Percentiles rank a stretch among this genome's conserved stretches.
These are phyloP conservation scores for Hydra vulgaris DNA, from an alignment of 30 jellyfish, hydroid and myxozoan genomes.

Conservation along the genomic window DNA sequence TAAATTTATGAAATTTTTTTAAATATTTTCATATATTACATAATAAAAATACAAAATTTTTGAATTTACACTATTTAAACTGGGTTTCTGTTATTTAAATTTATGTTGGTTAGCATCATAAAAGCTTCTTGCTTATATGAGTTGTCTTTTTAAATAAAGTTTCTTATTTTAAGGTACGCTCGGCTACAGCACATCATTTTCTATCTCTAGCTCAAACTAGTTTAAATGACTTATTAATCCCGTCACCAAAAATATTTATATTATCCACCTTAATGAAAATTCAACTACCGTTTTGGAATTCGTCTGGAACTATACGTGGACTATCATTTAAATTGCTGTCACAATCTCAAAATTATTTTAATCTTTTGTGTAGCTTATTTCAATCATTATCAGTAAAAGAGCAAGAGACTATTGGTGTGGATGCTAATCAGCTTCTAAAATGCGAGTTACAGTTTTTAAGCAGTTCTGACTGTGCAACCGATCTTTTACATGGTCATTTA, in stretches of 20 bases:
- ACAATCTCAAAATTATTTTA: slow-evolving; percentile 74
- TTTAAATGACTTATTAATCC: slow-evolving; percentile 33
- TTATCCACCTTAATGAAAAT: slow-evolving; percentile 57
- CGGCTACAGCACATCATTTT: slow-evolving; percentile 56
- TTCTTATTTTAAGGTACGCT: slow-evolving; percentile 56
- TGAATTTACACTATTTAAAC: too few species aligned
- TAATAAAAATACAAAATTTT: too few species aligned
- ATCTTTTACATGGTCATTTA: slow-evolving; percentile 60
- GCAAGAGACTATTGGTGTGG: slow-evolving; percentile 41
- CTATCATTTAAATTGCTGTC: slow-evolving; percentile 21
- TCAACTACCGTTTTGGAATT: slow-evolving; percentile 79
- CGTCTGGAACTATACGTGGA: slow-evolving; percentile 59
- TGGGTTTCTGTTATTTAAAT: too few species aligned
- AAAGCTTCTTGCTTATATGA: too few species aligned
- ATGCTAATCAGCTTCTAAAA: slow-evolving; percentile 46
- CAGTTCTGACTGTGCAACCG: slow-evolving; percentile 20
- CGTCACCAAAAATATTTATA: slow-evolving; percentile 50
- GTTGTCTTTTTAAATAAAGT: not conserved
- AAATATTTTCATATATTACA: too few species aligned
- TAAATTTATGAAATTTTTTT: too few species aligned
- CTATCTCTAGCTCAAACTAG: slow-evolving; percentile 49
- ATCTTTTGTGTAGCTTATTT: slow-evolving; percentile 56
- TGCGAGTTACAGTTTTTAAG: slow-evolving; percentile 62
- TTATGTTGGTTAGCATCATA: too few species aligned
- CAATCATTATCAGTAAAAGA: slow-evolving; percentile 28